phyloP scores from a whole-genome alignment of 2,888 invertebrate genomes.

The Oscheius sp. region DNA sequence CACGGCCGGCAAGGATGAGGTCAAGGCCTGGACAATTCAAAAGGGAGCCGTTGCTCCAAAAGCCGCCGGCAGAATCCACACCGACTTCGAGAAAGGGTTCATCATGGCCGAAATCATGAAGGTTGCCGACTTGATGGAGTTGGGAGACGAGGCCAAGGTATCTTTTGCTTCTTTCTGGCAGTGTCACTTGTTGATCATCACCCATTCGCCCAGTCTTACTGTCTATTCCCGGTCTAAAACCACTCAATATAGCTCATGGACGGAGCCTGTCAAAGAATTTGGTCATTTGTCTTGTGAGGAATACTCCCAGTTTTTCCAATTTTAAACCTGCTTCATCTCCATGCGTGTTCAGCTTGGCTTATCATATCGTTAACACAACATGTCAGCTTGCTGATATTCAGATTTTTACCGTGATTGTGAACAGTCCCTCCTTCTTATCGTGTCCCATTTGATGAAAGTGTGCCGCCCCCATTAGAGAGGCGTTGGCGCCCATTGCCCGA shows the following conservation, averaged over 20 bases:
- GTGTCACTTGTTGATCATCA: not conserved
- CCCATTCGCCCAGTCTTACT: no score
- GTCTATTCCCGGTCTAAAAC: no score
- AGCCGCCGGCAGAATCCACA: constrained; percentile 97
- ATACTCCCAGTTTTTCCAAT: no score
- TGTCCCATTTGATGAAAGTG: not conserved
- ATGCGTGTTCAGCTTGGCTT: no score
- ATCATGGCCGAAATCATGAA: constrained; percentile 89
- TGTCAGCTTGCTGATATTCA: no score
- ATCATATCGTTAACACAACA: no score
- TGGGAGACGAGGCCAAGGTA: constrained; percentile 90
- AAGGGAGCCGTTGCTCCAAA: constrained; percentile 98
- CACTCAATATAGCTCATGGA: no score
- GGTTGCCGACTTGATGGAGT: constrained; percentile 93
- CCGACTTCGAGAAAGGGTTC: constrained; percentile 99
- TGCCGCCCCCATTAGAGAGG: constrained; percentile 25
- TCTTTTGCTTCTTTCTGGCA: not conserved
- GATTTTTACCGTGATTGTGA: no score
- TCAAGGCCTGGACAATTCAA: constrained; percentile 99
- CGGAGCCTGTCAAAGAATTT: no score
- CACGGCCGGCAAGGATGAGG: constrained; percentile 93
- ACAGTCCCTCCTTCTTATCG: no score
- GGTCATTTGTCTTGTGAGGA: no score
- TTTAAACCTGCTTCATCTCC: no score
- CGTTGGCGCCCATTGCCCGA: not conserved